Conservation (phyloP, 2,888 invertebrate genomes). For the Alentia gelatinosa region DNA sequence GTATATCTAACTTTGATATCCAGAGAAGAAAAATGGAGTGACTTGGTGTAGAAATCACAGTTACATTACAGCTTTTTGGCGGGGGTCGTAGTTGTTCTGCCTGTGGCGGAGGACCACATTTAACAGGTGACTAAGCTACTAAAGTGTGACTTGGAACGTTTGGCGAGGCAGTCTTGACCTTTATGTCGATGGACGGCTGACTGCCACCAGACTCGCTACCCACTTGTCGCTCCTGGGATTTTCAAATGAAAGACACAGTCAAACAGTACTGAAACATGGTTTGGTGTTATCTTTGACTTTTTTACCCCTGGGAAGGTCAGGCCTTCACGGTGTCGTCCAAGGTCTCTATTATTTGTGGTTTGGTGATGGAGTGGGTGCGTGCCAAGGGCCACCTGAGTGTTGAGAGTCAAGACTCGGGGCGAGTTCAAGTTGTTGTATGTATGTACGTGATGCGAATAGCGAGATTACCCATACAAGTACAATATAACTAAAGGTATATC, state of each 20-base stretch:
- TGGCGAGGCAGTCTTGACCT: neutral
- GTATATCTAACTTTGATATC: too few relatives aligned
- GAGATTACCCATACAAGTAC: too few relatives aligned
- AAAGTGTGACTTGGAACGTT: neutral
- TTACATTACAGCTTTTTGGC: neutral
- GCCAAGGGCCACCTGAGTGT: neutral
- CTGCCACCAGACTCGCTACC: neutral
- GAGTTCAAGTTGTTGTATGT: too few relatives aligned
- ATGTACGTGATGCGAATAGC: too few relatives aligned
- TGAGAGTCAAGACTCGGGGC: too few relatives aligned
- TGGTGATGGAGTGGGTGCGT: neutral
- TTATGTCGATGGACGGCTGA: neutral
- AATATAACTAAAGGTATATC: too few relatives aligned
- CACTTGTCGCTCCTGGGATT: neutral
- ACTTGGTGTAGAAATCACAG: neutral
- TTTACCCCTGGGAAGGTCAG: too few relatives aligned
- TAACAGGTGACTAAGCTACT: neutral
- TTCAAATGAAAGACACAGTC: neutral
- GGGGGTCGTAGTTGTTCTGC: neutral
- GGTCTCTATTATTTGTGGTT: neutral
- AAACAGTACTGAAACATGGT: neutral
- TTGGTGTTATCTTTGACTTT: neutral
- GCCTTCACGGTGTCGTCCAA: neutral
- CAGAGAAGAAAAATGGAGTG: too few relatives aligned
- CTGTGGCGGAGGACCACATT: neutral